These are phyloP conservation scores for Carassius carassius DNA, from an alignment of 2,113 vertebrate genomes.

Conservation along the genomic window DNA sequence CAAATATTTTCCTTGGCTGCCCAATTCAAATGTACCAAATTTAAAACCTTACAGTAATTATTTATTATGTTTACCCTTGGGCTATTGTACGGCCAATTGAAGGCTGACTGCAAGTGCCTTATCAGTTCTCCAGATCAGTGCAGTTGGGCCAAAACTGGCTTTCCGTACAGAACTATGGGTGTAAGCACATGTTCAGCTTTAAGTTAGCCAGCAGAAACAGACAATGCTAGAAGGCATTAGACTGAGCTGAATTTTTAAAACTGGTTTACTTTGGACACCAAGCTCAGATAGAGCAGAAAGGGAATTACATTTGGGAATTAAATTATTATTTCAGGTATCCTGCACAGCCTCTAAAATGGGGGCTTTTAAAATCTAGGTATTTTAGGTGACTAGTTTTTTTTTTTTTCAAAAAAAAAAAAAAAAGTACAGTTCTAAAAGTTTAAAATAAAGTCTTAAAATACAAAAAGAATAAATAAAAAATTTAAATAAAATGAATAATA, in stretches of 20 bases:
- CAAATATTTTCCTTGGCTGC: constrained; percentile 68
- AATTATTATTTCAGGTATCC: not conserved
- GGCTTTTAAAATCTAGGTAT: constrained; percentile 1
- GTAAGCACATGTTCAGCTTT: constrained; percentile 54
- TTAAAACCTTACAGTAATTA: constrained; percentile 75
- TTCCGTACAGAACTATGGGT: constrained; percentile 19
- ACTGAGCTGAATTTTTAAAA: constrained; percentile 65
- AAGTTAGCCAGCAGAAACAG: constrained; percentile 59
- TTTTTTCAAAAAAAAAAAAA: not conserved
- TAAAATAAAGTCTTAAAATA: not conserved
- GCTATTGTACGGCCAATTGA: constrained; percentile 71
- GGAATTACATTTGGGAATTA: not conserved
- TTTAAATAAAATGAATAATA: not conserved
- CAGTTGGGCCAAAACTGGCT: constrained; percentile 17
- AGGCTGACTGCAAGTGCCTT: constrained; percentile 65
- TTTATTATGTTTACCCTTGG: constrained; percentile 72
- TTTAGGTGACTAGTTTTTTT: not conserved
- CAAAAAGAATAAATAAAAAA: not conserved
- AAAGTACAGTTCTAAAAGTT: not conserved
- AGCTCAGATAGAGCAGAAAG: constrained; percentile 8
- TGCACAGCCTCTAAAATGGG: not conserved
- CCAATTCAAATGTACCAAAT: constrained; percentile 66
- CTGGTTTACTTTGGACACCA: constrained; percentile 62
- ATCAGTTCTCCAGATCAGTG: constrained; percentile 61
- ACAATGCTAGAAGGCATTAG: constrained; percentile 57